Conservation (phyloP, 2,113 vertebrate genomes). For the Pollimyrus isidori region DNA sequence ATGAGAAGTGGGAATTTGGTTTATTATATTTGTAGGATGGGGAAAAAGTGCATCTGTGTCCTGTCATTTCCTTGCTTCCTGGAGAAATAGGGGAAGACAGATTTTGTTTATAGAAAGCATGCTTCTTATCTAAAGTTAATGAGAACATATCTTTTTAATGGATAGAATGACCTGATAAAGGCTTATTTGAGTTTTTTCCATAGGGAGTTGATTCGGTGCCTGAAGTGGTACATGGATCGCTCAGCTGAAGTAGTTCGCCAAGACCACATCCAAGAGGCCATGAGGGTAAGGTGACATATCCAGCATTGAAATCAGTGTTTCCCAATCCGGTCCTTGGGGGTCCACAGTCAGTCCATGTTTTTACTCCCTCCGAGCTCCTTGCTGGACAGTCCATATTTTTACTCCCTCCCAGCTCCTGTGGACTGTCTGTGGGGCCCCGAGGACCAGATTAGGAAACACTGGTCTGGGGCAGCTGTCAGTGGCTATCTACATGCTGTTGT, state of each 20-base stretch:
- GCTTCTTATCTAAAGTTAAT: background rate
- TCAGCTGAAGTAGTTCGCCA: conserved; percentile 88
- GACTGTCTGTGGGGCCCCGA: background rate
- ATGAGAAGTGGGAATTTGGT: background rate
- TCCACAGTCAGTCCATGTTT: background rate
- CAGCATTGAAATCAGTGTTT: background rate
- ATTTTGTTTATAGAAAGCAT: background rate
- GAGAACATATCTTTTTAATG: background rate
- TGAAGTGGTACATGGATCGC: conserved; percentile 98
- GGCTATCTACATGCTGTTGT: background rate
- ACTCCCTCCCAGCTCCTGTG: background rate
- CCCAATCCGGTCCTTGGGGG: background rate
- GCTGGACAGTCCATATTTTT: background rate
- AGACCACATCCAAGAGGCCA: conserved; percentile 95
- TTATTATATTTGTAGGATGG: background rate
- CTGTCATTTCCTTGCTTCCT: background rate
- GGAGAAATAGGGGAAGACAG: background rate
- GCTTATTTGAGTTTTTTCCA: conserved; percentile 29
- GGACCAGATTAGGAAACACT: background rate
- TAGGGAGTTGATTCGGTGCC: conserved; percentile 92
- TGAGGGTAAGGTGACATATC: conserved; percentile 66
- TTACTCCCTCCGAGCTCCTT: background rate
- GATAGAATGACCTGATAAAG: background rate
- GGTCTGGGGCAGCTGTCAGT: background rate
- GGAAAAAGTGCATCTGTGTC: background rate